Evolutionary conservation across 1,140 invertebrate species (phyloP).

Genomic region (Bombyx mandarina): DNA sequence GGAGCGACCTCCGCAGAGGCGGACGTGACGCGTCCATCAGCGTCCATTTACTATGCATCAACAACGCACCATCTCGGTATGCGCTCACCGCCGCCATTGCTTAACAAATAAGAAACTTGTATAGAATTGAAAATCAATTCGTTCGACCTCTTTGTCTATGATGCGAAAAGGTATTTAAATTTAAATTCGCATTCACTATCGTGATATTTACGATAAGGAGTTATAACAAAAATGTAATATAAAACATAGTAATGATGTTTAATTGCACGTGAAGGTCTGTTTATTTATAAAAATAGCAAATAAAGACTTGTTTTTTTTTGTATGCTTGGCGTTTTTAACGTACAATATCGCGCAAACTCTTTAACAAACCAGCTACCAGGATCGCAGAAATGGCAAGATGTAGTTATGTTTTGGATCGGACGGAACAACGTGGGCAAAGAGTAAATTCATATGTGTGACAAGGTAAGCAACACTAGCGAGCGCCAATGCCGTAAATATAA

Average conservation of each 20-base stretch:
- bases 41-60: constrained; percentile 20
- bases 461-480: constrained; percentile 46
- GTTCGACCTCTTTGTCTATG: constrained; percentile 1
- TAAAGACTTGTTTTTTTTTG: neutral
- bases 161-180: constrained; percentile 5
- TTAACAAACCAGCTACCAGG: constrained; percentile 63
- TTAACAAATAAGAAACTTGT: constrained; percentile 13
- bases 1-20: constrained; percentile 41
- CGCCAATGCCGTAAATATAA: constrained; percentile 21
- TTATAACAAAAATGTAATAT: too few relatives aligned
- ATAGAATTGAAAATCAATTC: constrained; percentile 11
- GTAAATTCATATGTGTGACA: constrained; percentile 52
- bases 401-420: constrained; percentile 15
- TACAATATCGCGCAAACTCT: constrained; percentile 56
- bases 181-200: constrained; percentile 1
- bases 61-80: constrained; percentile 12
- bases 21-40: constrained; percentile 36
- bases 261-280: too few relatives aligned
- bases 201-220: too few relatives aligned
- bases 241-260: too few relatives aligned
- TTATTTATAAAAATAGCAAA: too few relatives aligned
- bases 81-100: constrained; percentile 8
- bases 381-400: constrained; percentile 35
- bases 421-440: constrained; percentile 35
- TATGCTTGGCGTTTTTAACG: constrained; percentile 12